These are phyloP conservation scores for Copidosoma aretas DNA, from an alignment of 2,888 invertebrate genomes.

Conservation along the genomic window DNA sequence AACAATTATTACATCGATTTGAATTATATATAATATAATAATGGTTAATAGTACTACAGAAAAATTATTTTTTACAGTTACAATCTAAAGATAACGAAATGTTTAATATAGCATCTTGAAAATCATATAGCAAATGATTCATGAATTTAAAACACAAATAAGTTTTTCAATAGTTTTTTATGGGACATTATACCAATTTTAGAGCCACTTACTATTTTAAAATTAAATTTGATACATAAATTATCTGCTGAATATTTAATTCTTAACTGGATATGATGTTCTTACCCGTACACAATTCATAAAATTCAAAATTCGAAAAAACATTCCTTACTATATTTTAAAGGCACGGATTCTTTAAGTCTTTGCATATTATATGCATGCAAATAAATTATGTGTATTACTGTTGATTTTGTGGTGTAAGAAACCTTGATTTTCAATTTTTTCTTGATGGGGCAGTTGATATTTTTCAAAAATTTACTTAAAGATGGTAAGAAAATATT, in stretches of 20 bases:
- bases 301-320: neutral
- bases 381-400: too few species aligned
- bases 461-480: too few species aligned
- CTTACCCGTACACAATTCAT: neutral
- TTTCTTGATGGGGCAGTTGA: too few species aligned
- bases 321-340: too few species aligned
- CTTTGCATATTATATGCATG: too few species aligned
- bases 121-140: conserved; percentile 21
- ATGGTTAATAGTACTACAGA: conserved; percentile 29
- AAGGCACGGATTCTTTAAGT: too few species aligned
- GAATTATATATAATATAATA: too few species aligned
- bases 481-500: too few species aligned
- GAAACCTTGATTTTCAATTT: too few species aligned
- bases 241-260: conserved; percentile 17
- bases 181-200: neutral
- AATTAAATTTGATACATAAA: conserved; percentile 19
- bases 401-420: too few species aligned
- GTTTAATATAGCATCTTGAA: conserved; percentile 17
- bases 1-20: conserved; percentile 32
- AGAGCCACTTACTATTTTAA: too few species aligned
- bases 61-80: conserved; percentile 36
- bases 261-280: conserved; percentile 20
- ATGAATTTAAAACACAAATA: conserved; percentile 4
- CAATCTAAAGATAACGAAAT: conserved; percentile 18
- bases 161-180: too few species aligned